These are phyloP conservation scores for Brevipalpus yothersi DNA, from an alignment of 1,140 invertebrate genomes.

Conservation along the genomic window DNA sequence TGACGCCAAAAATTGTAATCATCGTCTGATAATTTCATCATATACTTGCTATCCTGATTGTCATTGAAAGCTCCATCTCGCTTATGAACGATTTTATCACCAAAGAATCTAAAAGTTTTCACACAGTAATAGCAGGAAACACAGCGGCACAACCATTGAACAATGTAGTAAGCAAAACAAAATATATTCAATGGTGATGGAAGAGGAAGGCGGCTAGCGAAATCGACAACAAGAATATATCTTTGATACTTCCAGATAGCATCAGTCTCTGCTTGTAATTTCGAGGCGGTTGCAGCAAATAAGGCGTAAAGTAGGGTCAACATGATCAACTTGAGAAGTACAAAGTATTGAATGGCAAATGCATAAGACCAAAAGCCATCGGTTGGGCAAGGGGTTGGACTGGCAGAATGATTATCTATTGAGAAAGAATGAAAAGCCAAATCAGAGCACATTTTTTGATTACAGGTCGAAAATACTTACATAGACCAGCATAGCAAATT, in stretches of 20 bases:
- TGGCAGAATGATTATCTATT: background rate
- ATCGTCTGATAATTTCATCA: conserved; percentile 6
- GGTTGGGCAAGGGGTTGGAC: conserved; percentile 16
- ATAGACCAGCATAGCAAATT: background rate
- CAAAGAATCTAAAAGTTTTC: background rate
- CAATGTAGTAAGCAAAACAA: conserved; percentile 15
- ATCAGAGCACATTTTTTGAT: background rate
- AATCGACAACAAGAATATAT: conserved; percentile 24
- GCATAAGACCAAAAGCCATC: conserved; percentile 20
- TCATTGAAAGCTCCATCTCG: background rate
- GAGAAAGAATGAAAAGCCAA: background rate
- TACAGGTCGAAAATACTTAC: background rate
- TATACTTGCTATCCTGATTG: background rate
- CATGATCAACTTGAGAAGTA: conserved; percentile 23
- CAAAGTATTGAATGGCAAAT: conserved; percentile 22
- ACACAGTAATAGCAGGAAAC: conserved; percentile 1
- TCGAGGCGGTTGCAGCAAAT: conserved; percentile 19
- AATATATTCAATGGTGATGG: conserved; percentile 19
- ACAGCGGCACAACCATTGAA: background rate
- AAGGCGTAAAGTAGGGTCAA: conserved; percentile 24
- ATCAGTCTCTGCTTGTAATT: conserved; percentile 19
- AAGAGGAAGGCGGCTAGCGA: conserved; percentile 19
- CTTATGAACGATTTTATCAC: background rate
- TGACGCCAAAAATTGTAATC: conserved; percentile 16
- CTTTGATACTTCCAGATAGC: conserved; percentile 25